A percentile compares a stretch with the other conserved stretches of the same genome.
phyloP scores from a whole-genome alignment of 2,888 invertebrate genomes.

The Ernsta delagoae region DNA sequence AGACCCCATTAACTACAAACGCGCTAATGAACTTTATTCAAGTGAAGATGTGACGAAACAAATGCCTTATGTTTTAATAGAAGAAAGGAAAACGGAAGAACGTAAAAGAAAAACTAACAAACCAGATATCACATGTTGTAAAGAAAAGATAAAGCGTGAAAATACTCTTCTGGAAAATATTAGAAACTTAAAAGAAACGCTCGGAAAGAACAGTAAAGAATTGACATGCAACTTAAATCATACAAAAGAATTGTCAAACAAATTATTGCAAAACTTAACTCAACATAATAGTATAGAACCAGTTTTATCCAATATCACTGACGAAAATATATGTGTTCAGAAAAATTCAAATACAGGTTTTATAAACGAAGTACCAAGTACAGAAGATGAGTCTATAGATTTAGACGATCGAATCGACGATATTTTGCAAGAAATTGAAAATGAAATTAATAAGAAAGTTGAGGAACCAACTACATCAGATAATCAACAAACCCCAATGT shows the following conservation, averaged over 20 bases:
- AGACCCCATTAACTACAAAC: constrained; percentile 41
- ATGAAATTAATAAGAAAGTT: constrained; percentile 56
- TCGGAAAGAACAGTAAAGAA: constrained; percentile 55
- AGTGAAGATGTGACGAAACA: not conserved
- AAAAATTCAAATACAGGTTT: not conserved
- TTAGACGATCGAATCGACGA: constrained; percentile 56
- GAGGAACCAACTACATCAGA: not conserved
- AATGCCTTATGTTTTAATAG: constrained; percentile 35
- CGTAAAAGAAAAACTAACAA: constrained; percentile 62
- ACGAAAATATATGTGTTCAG: constrained; percentile 16
- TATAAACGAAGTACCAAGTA: not conserved
- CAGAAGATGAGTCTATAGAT: constrained; percentile 41
- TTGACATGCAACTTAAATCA: constrained; percentile 50
- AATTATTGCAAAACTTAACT: constrained; percentile 45
- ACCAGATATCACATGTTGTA: constrained; percentile 50
- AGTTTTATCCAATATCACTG: constrained; percentile 36
- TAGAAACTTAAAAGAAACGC: constrained; percentile 61
- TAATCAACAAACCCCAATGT: no score
- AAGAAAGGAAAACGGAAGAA: constrained; percentile 49
- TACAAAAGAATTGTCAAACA: constrained; percentile 47
- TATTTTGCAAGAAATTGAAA: constrained; percentile 68
- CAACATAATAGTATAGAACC: constrained; percentile 28
- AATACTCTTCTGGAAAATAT: constrained; percentile 60
- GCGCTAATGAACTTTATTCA: not conserved
- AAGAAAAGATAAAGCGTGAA: constrained; percentile 71